phyloP scores from a whole-genome alignment of 2,797 vertebrate species.

The Phoeniculus purpureus region DNA sequence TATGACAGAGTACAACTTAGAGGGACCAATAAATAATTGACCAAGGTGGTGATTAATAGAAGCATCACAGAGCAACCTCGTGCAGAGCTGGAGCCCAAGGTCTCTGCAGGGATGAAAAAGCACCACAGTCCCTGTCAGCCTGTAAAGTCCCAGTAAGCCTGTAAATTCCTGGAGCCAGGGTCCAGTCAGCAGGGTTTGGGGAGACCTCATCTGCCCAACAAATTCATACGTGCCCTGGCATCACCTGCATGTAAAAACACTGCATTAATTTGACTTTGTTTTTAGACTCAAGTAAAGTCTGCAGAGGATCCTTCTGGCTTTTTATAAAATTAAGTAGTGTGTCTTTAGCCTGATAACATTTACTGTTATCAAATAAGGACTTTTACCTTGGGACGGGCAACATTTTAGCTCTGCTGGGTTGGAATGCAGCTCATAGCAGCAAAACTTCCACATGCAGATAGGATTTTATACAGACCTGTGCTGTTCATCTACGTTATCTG shows the following conservation, averaged over 20 bases:
- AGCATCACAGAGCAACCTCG: neutral
- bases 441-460: rapidly evolving
- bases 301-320: neutral
- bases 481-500: neutral
- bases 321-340: neutral
- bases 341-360: neutral
- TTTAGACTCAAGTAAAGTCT: neutral
- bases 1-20: neutral
- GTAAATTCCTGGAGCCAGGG: neutral
- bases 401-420: neutral
- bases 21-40: conserved; percentile 16
- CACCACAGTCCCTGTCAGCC: rapidly evolving
- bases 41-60: neutral
- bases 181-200: neutral
- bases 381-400: neutral
- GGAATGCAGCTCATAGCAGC: neutral
- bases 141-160: rapidly evolving
- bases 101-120: neutral
- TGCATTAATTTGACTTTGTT: neutral
- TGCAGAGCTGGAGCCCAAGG: neutral
- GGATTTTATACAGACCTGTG: neutral
- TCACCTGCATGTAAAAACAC: neutral
- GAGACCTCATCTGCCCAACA: neutral
- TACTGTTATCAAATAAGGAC: neutral
- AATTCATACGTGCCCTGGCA: rapidly evolving